A percentile compares a stretch with the other conserved stretches of the same genome.
Conservation (phyloP, 2,113 vertebrate species). For the Labeo rohita region DNA sequence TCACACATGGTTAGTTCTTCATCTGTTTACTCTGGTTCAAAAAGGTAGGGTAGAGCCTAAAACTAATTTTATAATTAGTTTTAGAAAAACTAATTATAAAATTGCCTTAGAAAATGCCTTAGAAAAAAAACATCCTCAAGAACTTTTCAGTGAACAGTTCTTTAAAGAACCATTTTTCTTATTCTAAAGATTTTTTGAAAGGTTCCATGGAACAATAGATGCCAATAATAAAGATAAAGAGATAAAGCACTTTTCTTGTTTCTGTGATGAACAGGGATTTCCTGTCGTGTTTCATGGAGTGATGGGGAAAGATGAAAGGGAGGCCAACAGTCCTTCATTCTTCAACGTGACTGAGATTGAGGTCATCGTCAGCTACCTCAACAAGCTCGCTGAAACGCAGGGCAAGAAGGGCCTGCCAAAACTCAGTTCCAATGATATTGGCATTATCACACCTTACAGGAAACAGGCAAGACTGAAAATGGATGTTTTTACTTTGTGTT, state of each 20-base stretch:
- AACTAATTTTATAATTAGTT: too few relatives aligned
- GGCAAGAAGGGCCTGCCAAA: conserved; percentile 79
- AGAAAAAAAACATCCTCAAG: neutral
- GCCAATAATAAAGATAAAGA: neutral
- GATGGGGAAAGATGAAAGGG: conserved; percentile 84
- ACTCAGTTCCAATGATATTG: conserved; percentile 80
- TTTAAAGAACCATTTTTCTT: neutral
- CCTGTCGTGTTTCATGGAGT: conserved; percentile 92
- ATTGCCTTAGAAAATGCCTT: too few relatives aligned
- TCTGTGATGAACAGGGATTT: conserved; percentile 78
- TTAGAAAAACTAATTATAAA: too few relatives aligned
- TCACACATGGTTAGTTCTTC: too few relatives aligned
- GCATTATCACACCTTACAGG: conserved; percentile 91
- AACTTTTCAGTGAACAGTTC: neutral
- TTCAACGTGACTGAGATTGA: conserved; percentile 89
- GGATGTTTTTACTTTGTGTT: neutral
- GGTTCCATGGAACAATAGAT: neutral
- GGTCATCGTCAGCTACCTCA: conserved; percentile 82
- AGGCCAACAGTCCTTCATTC: conserved; percentile 90
- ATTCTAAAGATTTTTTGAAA: neutral
- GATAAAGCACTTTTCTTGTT: conserved; percentile 2
- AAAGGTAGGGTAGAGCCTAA: too few relatives aligned
- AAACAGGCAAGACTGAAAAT: conserved; percentile 83
- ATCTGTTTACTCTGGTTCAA: too few relatives aligned
- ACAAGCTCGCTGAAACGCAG: conserved; percentile 76